Percentiles rank a stretch among this genome's conserved stretches.
phyloP scores from a whole-genome alignment of 1,140 invertebrate genomes.

The Drosophila obscura region DNA sequence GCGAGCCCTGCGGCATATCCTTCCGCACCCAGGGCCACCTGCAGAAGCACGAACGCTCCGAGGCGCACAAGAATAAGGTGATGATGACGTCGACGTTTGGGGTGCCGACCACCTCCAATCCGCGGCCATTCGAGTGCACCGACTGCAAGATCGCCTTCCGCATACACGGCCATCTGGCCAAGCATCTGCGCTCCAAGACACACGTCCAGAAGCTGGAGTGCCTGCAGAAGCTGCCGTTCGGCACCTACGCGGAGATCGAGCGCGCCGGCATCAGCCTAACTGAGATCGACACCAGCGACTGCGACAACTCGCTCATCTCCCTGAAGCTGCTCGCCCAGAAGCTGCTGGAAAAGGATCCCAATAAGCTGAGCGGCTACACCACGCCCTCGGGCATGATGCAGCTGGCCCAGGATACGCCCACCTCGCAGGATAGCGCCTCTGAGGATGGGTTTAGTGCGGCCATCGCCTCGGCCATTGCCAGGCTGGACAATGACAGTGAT shows the following conservation, averaged over 20 bases:
- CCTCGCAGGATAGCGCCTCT: constrained; percentile 75
- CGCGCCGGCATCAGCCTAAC: constrained; percentile 94
- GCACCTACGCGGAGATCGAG: constrained; percentile 98
- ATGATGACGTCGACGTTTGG: constrained; percentile 94
- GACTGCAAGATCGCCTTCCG: constrained; percentile 98
- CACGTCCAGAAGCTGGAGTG: constrained; percentile 98
- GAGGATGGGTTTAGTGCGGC: constrained; percentile 80
- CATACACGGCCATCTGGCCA: constrained; percentile 97
- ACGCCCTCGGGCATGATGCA: constrained; percentile 75
- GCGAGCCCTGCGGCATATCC: constrained; percentile 95
- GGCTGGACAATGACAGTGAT: constrained; percentile 77
- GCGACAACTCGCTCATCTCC: constrained; percentile 95
- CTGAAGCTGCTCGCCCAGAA: constrained; percentile 91
- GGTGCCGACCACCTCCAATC: constrained; percentile 93
- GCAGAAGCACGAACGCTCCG: constrained; percentile 95
- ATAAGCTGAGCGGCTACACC: constrained; percentile 74
- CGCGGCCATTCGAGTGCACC: constrained; percentile 96
- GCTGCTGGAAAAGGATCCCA: constrained; percentile 92
- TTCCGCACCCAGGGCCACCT: constrained; percentile 96
- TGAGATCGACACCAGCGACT: constrained; percentile 97
- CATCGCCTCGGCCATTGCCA: constrained; percentile 74
- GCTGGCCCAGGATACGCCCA: constrained; percentile 43
- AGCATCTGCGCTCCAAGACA: constrained; percentile 98
- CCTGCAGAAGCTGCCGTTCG: constrained; percentile 95
- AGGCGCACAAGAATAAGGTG: constrained; percentile 95